Evolutionary conservation across 2,797 vertebrate genomes (phyloP).

Genomic region (Kryptolebias ocellatus): DNA sequence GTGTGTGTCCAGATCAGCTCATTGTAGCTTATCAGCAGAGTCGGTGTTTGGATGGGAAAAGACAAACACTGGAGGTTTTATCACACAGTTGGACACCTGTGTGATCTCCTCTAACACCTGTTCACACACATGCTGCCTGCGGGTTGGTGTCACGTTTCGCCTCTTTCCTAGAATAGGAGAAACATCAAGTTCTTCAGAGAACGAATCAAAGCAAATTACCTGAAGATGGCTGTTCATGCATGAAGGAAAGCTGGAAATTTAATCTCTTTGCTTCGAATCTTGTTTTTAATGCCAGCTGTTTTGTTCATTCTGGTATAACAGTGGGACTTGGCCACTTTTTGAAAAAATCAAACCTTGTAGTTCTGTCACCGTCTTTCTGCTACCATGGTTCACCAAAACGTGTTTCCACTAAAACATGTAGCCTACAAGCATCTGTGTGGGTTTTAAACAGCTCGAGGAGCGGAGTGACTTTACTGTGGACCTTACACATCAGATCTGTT

Average conservation of each 20-base stretch:
- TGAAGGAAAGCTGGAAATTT: too few species aligned
- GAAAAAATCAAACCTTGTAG: too few species aligned
- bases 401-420: too few species aligned
- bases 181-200: background rate
- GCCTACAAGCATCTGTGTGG: too few species aligned
- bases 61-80: conserved; percentile 3
- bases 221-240: too few species aligned
- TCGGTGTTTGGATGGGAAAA: conserved; percentile 16
- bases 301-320: too few species aligned
- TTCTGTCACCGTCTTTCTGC: too few species aligned
- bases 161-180: background rate
- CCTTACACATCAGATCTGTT: background rate
- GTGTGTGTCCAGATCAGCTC: conserved; percentile 4
- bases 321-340: too few species aligned
- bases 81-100: background rate
- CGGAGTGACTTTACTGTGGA: background rate
- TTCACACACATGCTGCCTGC: conserved; percentile 1
- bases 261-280: too few species aligned
- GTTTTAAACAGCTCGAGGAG: too few species aligned
- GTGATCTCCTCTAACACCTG: conserved; percentile 11
- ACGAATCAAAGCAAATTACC: background rate
- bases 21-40: conserved; percentile 15
- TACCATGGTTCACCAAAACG: too few species aligned
- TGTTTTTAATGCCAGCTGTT: too few species aligned
- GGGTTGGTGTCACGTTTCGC: background rate